phyloP scores from a whole-genome alignment of 30 jellyfish, hydroid and myxozoan species.

The Catostylus mosaicus region DNA sequence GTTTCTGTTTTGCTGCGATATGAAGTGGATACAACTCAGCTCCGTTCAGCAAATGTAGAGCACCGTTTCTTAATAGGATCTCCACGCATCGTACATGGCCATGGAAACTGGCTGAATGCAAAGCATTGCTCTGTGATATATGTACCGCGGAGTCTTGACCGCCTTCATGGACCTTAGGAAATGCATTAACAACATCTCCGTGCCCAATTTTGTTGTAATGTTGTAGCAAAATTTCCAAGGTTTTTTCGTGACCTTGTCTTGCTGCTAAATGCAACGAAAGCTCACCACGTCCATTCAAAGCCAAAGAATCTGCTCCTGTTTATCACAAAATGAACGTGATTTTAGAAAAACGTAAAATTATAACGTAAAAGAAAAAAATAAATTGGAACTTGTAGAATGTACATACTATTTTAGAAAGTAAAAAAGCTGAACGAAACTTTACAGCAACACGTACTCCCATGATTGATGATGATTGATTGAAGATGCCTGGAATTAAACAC shows the following conservation, averaged over 20 bases:
- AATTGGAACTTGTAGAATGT: too few species aligned
- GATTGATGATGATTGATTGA: too few species aligned
- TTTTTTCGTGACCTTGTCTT: slow-evolving; percentile 77
- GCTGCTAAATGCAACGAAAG: slow-evolving; percentile 78
- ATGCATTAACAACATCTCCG: slow-evolving; percentile 63
- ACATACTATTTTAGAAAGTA: too few species aligned
- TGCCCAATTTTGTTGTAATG: slow-evolving; percentile 46
- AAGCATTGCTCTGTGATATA: slow-evolving; percentile 64
- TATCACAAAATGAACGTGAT: not conserved
- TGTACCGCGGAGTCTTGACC: slow-evolving; percentile 11
- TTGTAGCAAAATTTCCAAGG: slow-evolving; percentile 60
- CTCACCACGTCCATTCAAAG: slow-evolving; percentile 64
- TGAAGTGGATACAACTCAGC: slow-evolving; percentile 74
- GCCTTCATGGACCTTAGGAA: slow-evolving; percentile 43
- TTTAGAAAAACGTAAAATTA: too few species aligned
- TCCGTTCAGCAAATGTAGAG: slow-evolving; percentile 82
- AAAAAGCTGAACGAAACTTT: too few species aligned
- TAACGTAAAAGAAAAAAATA: too few species aligned
- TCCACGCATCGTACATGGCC: slow-evolving; percentile 90
- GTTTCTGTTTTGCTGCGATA: slow-evolving; percentile 75
- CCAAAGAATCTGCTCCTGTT: slow-evolving; percentile 86
- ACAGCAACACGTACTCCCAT: too few species aligned
- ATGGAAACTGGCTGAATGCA: slow-evolving; percentile 83
- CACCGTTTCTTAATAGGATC: slow-evolving; percentile 72
- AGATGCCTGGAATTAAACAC: too few species aligned